A percentile compares a stretch with the other conserved stretches of the same genome.
phyloP scores from a whole-genome alignment of 1,140 invertebrate species.

The Drosophila pachea region DNA sequence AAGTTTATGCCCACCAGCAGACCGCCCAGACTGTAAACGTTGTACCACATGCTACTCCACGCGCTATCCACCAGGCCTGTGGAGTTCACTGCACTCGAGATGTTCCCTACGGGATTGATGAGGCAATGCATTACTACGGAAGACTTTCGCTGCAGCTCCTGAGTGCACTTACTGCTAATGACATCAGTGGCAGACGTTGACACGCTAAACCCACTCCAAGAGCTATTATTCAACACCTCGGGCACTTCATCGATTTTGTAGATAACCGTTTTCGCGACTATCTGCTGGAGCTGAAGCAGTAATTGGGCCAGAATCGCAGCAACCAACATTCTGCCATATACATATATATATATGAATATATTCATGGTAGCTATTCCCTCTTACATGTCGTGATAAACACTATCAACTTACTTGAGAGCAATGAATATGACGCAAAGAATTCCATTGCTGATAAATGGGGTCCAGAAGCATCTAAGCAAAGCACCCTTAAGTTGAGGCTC shows the following conservation, averaged over 20 bases:
- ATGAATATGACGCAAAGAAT: conserved; percentile 78
- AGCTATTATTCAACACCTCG: neutral
- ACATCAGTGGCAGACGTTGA: neutral
- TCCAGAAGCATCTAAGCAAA: conserved; percentile 78
- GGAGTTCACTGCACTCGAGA: neutral
- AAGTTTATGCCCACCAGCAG: conserved; percentile 67
- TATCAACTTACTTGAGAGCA: conserved; percentile 77
- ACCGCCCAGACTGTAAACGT: conserved; percentile 59
- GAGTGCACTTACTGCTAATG: neutral
- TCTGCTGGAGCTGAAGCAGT: conserved; percentile 69
- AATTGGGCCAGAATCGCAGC: conserved; percentile 79
- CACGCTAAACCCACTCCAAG: neutral
- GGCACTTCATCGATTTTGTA: neutral
- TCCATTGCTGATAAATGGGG: conserved; percentile 78
- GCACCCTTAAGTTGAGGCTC: conserved; percentile 79
- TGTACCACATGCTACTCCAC: conserved; percentile 49
- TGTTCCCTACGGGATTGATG: neutral
- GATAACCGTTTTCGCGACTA: neutral
- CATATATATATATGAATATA: neutral
- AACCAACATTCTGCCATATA: conserved; percentile 74
- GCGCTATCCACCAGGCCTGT: neutral
- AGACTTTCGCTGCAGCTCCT: no score
- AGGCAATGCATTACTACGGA: no score
- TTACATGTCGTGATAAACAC: neutral
- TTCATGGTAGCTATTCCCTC: no score